Conservation (phyloP, 92 coral and sea anemone species). For the Heteractis magnifica region DNA sequence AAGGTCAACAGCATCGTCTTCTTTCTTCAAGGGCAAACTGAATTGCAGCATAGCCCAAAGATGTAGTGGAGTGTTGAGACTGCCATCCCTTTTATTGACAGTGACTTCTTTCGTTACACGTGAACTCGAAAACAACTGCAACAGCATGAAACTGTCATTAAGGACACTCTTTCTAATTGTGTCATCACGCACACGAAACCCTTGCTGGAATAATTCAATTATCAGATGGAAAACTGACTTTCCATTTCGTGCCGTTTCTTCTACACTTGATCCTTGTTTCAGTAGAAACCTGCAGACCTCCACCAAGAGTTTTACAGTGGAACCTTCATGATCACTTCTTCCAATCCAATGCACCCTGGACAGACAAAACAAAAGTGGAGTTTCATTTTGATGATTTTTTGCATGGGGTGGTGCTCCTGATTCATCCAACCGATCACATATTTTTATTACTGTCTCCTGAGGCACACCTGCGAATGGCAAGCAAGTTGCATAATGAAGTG, state of each 20-base stretch:
- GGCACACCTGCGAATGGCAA: not conserved
- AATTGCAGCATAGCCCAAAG: constrained; percentile 8
- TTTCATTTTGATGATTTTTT: not conserved
- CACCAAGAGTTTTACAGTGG: not conserved
- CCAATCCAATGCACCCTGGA: not conserved
- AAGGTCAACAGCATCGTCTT: not conserved
- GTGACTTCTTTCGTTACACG: not conserved
- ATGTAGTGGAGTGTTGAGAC: constrained; percentile 13
- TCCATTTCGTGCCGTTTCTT: not conserved
- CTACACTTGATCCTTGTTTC: not conserved
- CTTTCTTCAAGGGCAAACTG: not conserved
- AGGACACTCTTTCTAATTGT: not conserved
- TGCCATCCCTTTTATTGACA: not conserved
- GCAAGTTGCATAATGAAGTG: not conserved
- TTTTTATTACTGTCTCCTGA: not conserved
- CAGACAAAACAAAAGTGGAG: not conserved
- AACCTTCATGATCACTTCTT: not conserved
- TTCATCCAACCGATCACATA: not conserved
- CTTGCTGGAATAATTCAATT: not conserved
- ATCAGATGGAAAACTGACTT: not conserved
- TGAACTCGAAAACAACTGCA: not conserved
- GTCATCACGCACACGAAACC: not conserved
- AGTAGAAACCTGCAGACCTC: not conserved
- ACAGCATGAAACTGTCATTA: not conserved
- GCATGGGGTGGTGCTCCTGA: not conserved